Evolutionary conservation across 2,113 vertebrate genomes (phyloP), one percentile per base, ranked within the genome.

Genomic region (Trogon surrucura): DNA sequence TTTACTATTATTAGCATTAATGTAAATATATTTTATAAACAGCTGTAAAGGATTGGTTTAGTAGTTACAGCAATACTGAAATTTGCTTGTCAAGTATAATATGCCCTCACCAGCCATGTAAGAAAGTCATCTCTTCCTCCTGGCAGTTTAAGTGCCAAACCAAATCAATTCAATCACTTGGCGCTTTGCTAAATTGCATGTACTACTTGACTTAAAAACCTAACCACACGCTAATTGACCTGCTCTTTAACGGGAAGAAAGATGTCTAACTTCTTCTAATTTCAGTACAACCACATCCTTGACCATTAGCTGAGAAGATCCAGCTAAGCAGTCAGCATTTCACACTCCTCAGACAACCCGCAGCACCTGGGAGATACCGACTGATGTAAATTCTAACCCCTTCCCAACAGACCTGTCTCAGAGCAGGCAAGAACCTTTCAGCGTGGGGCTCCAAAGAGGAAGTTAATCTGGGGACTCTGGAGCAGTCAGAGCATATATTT

Each of bases 41-140:
- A 72, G 71, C 6, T 54, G 74, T 71, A 75, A 86, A 91, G 32
- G 47, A 83, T 67, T 80, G 12, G 54, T 88, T 82, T 71, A 64
- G 32, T 91, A 74, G 57, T 74, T 83, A 36, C 26, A 89, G 61
- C 15, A 38, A 19, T 57, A 70, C 25, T 81, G 75, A n/a, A 57
- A 91, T 94, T 95, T 89, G 20, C 67, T 86, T 95, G 81, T 91
- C 84, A 91, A 86, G 65, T 78, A 69, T 61, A 81, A 61, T 62
- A 75, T n/a, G 67, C 15, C 75, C 80, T 94, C 64, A 88, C 89
- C 78, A 80, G 74, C 38, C 34, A 73, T 4, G 34, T 50, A 73
- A 85, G 54, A 93, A 95, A 94, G 80, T 79, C 19, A 25, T 32
- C 72, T 91, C 85, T 88, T 95, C 75, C 74, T 96, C 36, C 66